These are phyloP conservation scores for Leptogaster cylindrica DNA, from an alignment of 2,888 invertebrate species.

Conservation along the genomic window DNA sequence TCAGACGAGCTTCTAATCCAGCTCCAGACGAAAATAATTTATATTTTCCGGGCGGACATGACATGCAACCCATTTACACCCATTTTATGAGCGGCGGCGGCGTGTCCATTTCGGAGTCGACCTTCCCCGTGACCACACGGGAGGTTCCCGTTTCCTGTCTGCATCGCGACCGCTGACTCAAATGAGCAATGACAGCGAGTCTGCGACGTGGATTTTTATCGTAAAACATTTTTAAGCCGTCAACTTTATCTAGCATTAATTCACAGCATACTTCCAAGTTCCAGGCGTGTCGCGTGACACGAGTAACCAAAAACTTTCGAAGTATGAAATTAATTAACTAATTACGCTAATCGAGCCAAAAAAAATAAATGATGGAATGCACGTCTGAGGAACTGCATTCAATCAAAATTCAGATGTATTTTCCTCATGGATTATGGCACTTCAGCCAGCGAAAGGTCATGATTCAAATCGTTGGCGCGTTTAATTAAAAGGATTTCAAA, in stretches of 20 bases:
- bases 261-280: conserved; percentile 41
- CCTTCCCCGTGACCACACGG: conserved; percentile 34
- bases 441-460: neutral
- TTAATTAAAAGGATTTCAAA: conserved; percentile 20
- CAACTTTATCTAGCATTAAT: conserved; percentile 40
- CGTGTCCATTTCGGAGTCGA: conserved; percentile 33
- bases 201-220: conserved; percentile 13
- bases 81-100: conserved; percentile 2
- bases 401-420: neutral
- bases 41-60: conserved; percentile 21
- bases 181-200: neutral
- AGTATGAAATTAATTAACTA: conserved; percentile 42
- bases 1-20: conserved; percentile 39
- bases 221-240: neutral
- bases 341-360: conserved; percentile 24
- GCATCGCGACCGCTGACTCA: neutral
- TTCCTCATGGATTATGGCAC: too few relatives aligned
- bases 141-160: neutral
- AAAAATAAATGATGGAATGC: neutral
- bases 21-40: conserved; percentile 41
- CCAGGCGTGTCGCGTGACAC: conserved; percentile 17
- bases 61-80: conserved; percentile 1
- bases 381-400: neutral
- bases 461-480: neutral
- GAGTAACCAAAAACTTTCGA: neutral